These are phyloP conservation scores for Whitmania pigra DNA, from an alignment of 1,140 invertebrate genomes.

Conservation along the genomic window DNA sequence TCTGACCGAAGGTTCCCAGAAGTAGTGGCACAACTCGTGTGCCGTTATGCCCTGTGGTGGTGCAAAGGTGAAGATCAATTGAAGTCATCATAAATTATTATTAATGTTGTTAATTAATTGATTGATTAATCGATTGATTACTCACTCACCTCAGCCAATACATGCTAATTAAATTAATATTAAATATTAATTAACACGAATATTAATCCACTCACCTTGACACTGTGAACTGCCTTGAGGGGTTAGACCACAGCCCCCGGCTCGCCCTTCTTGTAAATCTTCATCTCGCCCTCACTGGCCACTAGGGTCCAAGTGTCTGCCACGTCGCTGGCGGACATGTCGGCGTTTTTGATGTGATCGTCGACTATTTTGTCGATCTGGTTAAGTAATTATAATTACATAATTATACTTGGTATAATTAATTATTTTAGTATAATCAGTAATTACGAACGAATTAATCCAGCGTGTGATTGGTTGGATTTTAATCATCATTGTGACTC, in stretches of 20 bases:
- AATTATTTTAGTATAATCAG: background rate
- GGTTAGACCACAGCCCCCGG: constrained; percentile 94
- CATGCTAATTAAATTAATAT: background rate
- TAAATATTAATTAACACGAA: background rate
- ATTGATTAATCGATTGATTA: background rate
- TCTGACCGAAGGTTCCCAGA: constrained; percentile 88
- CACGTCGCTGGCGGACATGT: constrained; percentile 28
- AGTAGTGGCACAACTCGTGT: constrained; percentile 91
- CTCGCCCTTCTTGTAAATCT: constrained; percentile 81
- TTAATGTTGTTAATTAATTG: too few relatives aligned
- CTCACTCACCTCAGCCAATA: too few relatives aligned
- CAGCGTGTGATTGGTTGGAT: too few relatives aligned
- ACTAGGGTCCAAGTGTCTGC: constrained; percentile 88
- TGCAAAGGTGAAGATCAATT: background rate
- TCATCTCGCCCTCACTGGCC: constrained; percentile 95
- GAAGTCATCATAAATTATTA: too few relatives aligned
- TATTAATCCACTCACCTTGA: constrained; percentile 52
- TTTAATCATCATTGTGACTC: too few relatives aligned
- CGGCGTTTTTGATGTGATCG: constrained; percentile 73
- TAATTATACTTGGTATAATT: too few relatives aligned
- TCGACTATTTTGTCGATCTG: constrained; percentile 52
- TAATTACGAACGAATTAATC: too few relatives aligned
- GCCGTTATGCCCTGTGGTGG: constrained; percentile 68
- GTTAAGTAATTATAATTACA: too few relatives aligned
- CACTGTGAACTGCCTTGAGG: constrained; percentile 88